Evolutionary conservation across 2,888 invertebrate genomes (phyloP).

Genomic region (Eucera pruinosa): DNA sequence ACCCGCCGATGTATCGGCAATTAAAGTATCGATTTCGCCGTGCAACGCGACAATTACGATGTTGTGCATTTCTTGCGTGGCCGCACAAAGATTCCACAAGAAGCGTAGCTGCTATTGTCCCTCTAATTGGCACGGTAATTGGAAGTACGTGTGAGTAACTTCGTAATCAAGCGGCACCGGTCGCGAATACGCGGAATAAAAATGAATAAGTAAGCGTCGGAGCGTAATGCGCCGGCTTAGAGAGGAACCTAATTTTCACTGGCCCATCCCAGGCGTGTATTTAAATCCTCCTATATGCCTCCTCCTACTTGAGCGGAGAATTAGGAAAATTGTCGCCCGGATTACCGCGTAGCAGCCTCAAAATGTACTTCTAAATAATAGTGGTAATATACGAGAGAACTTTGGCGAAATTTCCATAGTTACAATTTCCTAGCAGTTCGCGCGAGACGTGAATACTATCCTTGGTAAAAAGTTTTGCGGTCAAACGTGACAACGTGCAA

Average conservation of each 20-base stretch:
- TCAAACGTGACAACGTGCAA: no score
- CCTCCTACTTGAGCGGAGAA: constrained; percentile 13
- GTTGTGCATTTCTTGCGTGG: not conserved
- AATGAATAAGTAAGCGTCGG: not conserved
- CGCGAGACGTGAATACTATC: not conserved
- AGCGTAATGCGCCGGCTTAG: no score
- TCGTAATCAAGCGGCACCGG: not conserved
- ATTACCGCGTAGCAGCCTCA: constrained; percentile 10
- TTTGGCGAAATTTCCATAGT: not conserved
- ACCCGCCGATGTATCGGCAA: not conserved
- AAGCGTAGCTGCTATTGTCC: not conserved
- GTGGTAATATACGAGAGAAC: constrained; percentile 9
- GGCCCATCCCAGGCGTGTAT: not conserved
- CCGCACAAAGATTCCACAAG: not conserved
- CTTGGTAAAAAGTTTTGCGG: no score
- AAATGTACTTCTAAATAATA: constrained; percentile 32
- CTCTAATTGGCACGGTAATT: not conserved
- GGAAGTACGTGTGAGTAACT: not conserved
- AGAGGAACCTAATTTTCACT: constrained; percentile 18
- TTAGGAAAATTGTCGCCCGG: constrained; percentile 33
- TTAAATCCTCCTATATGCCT: constrained; percentile 11
- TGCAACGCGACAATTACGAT: not conserved
- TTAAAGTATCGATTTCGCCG: not conserved
- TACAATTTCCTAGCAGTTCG: not conserved
- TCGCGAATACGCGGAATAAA: not conserved